These are phyloP conservation scores for Drosophila ficusphila DNA, from an alignment of 1,140 invertebrate genomes.

Conservation along the genomic window DNA sequence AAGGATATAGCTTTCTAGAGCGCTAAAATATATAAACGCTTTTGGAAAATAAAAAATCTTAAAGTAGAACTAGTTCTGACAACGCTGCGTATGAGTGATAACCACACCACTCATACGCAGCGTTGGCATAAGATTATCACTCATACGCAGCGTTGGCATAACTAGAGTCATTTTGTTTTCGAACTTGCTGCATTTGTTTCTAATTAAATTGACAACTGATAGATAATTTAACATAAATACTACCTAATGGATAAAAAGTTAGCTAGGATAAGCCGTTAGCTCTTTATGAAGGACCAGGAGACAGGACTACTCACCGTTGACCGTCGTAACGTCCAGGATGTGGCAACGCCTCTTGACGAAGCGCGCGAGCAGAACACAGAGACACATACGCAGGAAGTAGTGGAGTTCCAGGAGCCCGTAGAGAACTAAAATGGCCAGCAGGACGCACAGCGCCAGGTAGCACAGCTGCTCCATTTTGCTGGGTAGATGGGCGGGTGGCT, in stretches of 20 bases:
- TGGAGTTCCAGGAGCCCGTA: constrained; percentile 88
- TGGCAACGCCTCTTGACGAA: constrained; percentile 87
- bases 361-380: constrained; percentile 87
- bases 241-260: too few species aligned
- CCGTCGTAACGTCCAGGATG: constrained; percentile 88
- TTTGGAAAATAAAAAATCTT: constrained; percentile 3
- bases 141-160: too few species aligned
- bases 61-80: background rate
- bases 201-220: too few species aligned
- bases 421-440: constrained; percentile 84
- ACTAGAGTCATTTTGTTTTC: too few species aligned
- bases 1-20: too few species aligned
- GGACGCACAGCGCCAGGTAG: constrained; percentile 65
- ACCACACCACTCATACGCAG: constrained; percentile 83
- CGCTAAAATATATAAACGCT: background rate
- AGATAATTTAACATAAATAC: too few species aligned
- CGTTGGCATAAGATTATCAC: too few species aligned
- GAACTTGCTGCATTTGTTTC: too few species aligned
- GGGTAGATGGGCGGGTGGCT: background rate
- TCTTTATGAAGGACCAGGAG: too few species aligned
- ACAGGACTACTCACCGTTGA: constrained; percentile 86
- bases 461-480: constrained; percentile 63
- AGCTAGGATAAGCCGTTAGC: too few species aligned
- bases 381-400: constrained; percentile 88
- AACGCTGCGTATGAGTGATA: constrained; percentile 13